Base-by-base conservation (phyloP, 2,888 invertebrate species). In the Caenorhabditis japonica region DNA sequence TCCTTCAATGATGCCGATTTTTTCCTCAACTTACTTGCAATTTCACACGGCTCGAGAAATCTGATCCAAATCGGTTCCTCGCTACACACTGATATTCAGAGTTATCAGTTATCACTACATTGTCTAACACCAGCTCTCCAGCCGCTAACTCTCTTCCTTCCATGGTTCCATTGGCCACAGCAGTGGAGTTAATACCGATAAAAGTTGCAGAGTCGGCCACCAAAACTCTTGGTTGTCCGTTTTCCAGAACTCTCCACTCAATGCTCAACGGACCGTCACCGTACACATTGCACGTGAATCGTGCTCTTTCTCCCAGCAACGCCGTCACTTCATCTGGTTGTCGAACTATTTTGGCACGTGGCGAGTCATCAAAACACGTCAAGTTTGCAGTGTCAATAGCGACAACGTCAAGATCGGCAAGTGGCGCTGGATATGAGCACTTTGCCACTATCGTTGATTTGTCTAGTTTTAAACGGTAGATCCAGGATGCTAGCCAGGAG, bases 51-150 rank as follows among this genome's bases (percentile, higher is more conserved):
- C 21, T 61, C 17, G 75, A 75, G 17, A 69, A 80, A 25, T 75
- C 80, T 0, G 76, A 73, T 3, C 78, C 76, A 21, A 78, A 80
- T 8, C 64, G 70, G 51, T 80, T 80, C 15, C 75, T 41, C 0
- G 76, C 75, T n/a, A 78, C 69, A 44, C 80, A 80, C 36, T 80
- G 80, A 47, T 80, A 80, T 33, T 78, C 73, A 0, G 73, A 75
- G 13, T 64, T 49, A 39, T 80, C 80, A 2, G 70, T 53, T 17
- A 75, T 72, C 17, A 53, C 46, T 0, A 78, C 68, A 15, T 76
- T 43, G n/a, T 66, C 49, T 15, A 80, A 56, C 8, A 68, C 25
- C 12, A 80, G 44, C 4, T 73, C 60, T 10, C 72, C 75, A 7
- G 74, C 71, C 1, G 75, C 71, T 10, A 74, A 25, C 25, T 77